Conservation (phyloP, 2,113 vertebrate genomes). For the Cyanoramphus novaezelandiae region DNA sequence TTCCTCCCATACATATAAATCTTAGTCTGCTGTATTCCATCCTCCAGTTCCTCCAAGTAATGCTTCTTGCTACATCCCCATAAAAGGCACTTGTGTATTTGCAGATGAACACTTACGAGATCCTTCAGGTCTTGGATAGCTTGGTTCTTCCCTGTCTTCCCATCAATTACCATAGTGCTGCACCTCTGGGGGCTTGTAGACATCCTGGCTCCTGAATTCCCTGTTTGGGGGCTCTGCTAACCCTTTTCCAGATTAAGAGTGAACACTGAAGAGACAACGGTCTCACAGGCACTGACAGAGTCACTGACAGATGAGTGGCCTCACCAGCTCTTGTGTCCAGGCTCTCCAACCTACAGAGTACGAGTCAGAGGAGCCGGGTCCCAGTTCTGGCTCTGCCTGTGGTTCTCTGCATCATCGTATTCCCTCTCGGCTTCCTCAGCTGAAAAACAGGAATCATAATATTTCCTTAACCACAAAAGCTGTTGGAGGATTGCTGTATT, state of each 20-base stretch:
- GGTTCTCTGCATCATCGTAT: background rate
- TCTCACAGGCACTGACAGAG: background rate
- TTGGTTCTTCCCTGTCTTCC: background rate
- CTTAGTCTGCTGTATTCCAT: background rate
- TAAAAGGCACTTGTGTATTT: background rate
- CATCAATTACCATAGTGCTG: background rate
- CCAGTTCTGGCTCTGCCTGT: background rate
- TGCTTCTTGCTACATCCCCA: background rate
- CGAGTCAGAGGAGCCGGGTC: background rate
- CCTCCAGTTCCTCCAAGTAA: background rate
- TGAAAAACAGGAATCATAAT: background rate
- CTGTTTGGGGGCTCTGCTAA: background rate
- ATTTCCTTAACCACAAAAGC: conserved; percentile 10
- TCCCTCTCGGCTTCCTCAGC: background rate
- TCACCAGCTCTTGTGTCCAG: background rate
- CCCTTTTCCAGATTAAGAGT: background rate
- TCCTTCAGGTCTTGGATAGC: background rate
- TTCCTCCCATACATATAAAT: background rate
- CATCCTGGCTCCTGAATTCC: background rate
- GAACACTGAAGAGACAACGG: background rate
- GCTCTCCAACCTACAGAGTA: background rate
- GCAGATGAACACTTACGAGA: background rate
- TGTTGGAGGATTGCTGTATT: conserved; percentile 49
- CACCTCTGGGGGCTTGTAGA: background rate
- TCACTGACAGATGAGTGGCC: background rate